A percentile compares a stretch with the other conserved stretches of the same genome.
phyloP scores from a whole-genome alignment of 1,140 invertebrate species.

The Achroia grisella region DNA sequence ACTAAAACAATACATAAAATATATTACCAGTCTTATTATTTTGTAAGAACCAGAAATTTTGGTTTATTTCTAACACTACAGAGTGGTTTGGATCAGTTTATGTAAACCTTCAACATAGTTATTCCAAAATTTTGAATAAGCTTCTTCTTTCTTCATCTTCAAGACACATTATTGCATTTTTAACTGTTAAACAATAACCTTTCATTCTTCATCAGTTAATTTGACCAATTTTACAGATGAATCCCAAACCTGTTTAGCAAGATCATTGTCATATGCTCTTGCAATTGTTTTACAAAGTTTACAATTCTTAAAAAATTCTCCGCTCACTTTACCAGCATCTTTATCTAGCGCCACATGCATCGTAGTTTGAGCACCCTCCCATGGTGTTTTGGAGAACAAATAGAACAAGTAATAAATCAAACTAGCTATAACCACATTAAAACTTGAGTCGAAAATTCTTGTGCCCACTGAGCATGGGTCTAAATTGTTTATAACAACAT shows the following conservation, averaged over 20 bases:
- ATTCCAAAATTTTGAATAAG: no score
- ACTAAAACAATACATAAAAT: no score
- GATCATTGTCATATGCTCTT: no score
- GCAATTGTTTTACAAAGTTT: background rate
- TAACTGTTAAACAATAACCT: no score
- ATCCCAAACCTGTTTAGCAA: slow-evolving; percentile 14
- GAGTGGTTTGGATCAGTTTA: no score
- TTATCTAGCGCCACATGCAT: slow-evolving; percentile 19
- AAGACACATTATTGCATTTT: no score
- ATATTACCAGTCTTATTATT: no score
- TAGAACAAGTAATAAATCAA: background rate
- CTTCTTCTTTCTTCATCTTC: no score
- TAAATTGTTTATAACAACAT: slow-evolving; percentile 79
- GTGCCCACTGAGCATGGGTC: slow-evolving; percentile 87
- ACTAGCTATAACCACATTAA: background rate
- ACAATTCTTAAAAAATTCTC: slow-evolving; percentile 28
- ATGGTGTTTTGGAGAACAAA: slow-evolving; percentile 7
- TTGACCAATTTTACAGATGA: slow-evolving; percentile 13
- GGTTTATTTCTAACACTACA: no score
- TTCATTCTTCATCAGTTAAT: slow-evolving; percentile 9
- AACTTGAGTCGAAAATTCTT: slow-evolving; percentile 70
- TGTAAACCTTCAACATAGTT: no score
- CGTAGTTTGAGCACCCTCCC: slow-evolving; percentile 23
- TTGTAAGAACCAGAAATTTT: no score
- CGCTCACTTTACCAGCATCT: slow-evolving; percentile 23